Evolutionary conservation across 2,113 vertebrate genomes (phyloP).

Genomic region (Loxodonta africana): DNA sequence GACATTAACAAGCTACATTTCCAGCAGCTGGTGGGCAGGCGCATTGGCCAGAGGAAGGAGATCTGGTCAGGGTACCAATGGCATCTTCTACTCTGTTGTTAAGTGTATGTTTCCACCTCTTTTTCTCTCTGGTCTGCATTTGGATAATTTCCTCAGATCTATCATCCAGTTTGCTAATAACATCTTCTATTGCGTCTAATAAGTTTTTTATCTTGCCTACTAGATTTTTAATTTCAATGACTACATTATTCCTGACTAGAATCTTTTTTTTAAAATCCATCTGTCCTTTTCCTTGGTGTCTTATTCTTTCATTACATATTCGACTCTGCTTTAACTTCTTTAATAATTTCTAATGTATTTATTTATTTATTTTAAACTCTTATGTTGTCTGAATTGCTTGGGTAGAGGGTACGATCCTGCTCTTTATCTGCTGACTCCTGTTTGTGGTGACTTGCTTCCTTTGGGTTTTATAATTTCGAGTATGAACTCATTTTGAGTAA

Average conservation of each 20-base stretch:
- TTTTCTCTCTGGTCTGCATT: neutral
- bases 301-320: neutral
- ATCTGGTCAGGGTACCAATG: rapidly evolving
- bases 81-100: rapidly evolving
- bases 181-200: neutral
- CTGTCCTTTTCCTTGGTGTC: neutral
- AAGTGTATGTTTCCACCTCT: rapidly evolving
- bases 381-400: neutral
- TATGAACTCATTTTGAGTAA: neutral
- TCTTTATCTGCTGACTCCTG: neutral
- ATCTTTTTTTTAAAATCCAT: neutral
- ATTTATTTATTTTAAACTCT: neutral
- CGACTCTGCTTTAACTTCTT: neutral
- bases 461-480: neutral
- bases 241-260: neutral
- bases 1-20: neutral
- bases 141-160: neutral
- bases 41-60: rapidly evolving
- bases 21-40: neutral
- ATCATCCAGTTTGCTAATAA: neutral
- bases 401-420: neutral
- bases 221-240: constrained; percentile 31
- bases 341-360: neutral
- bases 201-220: neutral
- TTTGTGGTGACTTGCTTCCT: neutral